These are phyloP conservation scores for Oncorhynchus tshawytscha DNA, from an alignment of 2,113 vertebrate genomes.

Conservation along the genomic window DNA sequence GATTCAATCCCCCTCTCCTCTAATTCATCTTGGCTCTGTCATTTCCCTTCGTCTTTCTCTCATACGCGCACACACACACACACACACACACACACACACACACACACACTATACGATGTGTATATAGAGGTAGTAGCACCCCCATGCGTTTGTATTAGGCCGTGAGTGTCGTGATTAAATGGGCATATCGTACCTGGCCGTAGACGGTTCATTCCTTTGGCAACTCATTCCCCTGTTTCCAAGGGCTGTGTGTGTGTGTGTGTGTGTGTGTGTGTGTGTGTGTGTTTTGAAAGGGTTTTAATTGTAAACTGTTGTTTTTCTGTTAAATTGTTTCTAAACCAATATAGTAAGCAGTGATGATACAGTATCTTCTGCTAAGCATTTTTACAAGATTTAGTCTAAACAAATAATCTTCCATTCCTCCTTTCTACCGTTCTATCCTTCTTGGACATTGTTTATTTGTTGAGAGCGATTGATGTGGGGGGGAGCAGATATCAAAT, in stretches of 20 bases:
- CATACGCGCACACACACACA: slow-evolving; percentile 11
- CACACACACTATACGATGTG: slow-evolving; percentile 17
- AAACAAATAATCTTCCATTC: no score
- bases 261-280: slow-evolving; percentile 19
- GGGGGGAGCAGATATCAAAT: no score
- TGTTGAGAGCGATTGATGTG: no score
- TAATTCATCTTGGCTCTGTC: not conserved
- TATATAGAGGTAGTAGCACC: slow-evolving; percentile 55
- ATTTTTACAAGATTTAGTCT: no score
- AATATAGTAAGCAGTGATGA: not conserved
- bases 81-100: slow-evolving; percentile 21
- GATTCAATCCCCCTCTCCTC: slow-evolving; percentile 11
- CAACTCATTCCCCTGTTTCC: not conserved
- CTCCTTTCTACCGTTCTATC: no score
- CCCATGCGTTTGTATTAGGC: slow-evolving; percentile 48
- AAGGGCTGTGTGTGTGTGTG: slow-evolving; percentile 25
- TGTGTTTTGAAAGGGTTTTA: slow-evolving; percentile 36
- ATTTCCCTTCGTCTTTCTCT: no score
- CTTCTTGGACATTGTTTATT: no score
- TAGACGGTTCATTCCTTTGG: slow-evolving; percentile 21
- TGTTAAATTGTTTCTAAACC: slow-evolving; percentile 14
- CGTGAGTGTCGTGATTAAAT: slow-evolving; percentile 40
- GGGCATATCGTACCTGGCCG: slow-evolving; percentile 35
- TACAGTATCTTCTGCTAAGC: no score
- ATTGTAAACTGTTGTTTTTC: slow-evolving; percentile 52